Evolutionary conservation across 2,797 vertebrate species (phyloP).

Genomic region (Sternotherus odoratus): DNA sequence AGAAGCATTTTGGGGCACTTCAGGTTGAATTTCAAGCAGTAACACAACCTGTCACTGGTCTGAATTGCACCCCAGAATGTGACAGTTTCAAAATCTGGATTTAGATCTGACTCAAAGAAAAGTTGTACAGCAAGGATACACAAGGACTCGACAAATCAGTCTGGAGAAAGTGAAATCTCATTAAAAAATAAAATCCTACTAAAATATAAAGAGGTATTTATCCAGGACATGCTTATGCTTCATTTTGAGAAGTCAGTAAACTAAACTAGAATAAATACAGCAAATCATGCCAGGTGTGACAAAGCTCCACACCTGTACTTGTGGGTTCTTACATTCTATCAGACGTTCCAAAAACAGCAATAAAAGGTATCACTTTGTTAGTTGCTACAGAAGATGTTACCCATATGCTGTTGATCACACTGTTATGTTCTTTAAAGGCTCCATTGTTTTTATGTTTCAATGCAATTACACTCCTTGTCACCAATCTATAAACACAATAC

Average conservation of each 20-base stretch:
- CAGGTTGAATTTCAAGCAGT: too few species aligned
- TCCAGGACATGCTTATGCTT: background rate
- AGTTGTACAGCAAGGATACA: background rate
- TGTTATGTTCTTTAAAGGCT: background rate
- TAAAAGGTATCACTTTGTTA: background rate
- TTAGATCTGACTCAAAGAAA: fast-evolving
- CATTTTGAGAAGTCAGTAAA: background rate
- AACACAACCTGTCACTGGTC: too few species aligned
- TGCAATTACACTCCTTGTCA: fast-evolving
- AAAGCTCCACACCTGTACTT: too few species aligned
- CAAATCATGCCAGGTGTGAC: background rate
- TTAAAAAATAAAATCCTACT: background rate
- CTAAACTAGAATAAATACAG: background rate
- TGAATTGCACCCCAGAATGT: too few species aligned
- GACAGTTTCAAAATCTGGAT: background rate
- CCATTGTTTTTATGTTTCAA: background rate
- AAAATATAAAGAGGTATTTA: background rate
- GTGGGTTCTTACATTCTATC: background rate
- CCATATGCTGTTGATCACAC: fast-evolving
- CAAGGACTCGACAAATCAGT: background rate
- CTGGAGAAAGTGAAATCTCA: background rate
- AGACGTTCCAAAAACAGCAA: background rate
- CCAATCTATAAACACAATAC: fast-evolving
- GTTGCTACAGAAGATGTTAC: fast-evolving
- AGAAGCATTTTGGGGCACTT: too few species aligned